A percentile compares a stretch with the other conserved stretches of the same genome.
phyloP scores from a whole-genome alignment of 1,140 invertebrate species.

The Proales similis region DNA sequence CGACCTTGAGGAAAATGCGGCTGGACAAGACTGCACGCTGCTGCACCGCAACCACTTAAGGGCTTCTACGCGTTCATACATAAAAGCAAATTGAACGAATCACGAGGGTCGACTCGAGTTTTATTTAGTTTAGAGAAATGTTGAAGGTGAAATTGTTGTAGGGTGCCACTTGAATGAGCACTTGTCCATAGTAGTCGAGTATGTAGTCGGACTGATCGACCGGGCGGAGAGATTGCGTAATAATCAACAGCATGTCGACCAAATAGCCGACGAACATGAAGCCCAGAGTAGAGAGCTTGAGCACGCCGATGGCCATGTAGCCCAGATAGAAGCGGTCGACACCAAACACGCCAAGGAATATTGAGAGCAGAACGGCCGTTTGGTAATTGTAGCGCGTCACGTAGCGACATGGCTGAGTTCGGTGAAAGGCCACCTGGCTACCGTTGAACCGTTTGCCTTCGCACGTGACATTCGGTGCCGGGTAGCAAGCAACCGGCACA shows the following conservation, averaged over 20 bases:
- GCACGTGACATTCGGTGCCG: slow-evolving; percentile 73
- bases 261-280: slow-evolving; percentile 92
- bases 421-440: slow-evolving; percentile 61
- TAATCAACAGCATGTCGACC: slow-evolving; percentile 87
- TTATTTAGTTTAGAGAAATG: background rate
- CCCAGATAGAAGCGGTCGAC: slow-evolving; percentile 91
- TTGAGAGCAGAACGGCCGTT: slow-evolving; percentile 78
- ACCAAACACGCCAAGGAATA: slow-evolving; percentile 93
- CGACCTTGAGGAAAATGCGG: background rate
- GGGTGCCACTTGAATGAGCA: background rate
- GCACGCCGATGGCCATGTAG: slow-evolving; percentile 76
- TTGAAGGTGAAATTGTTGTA: slow-evolving; percentile 26
- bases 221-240: slow-evolving; percentile 79
- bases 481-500: slow-evolving; percentile 68
- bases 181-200: slow-evolving; percentile 82
- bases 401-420: slow-evolving; percentile 78
- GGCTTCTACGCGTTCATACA: too few species aligned
- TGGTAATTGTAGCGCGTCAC: slow-evolving; percentile 92
- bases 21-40: too few species aligned
- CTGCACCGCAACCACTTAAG: too few species aligned
- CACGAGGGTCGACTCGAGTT: background rate
- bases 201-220: slow-evolving; percentile 93
- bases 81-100: background rate
- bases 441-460: slow-evolving; percentile 65
- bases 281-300: slow-evolving; percentile 88